Evolutionary conservation across 2,888 invertebrate genomes (phyloP).

Genomic region (Cheilosia vernalis): DNA sequence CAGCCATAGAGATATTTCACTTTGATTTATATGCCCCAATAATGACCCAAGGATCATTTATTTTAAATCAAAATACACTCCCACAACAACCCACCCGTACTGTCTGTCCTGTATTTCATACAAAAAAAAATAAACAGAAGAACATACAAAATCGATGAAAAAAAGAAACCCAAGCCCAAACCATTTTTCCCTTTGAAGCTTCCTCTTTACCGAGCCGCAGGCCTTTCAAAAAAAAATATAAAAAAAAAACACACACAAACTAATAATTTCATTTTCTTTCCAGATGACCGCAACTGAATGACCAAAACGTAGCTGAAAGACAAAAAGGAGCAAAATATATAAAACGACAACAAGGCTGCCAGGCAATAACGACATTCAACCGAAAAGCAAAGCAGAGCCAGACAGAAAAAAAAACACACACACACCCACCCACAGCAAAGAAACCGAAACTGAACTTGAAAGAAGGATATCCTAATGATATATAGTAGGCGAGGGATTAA

Average conservation of each 20-base stretch:
- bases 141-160: conserved; percentile 10
- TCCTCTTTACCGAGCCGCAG: conserved; percentile 9
- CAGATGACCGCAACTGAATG: conserved; percentile 74
- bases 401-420: not conserved
- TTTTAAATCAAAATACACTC: conserved; percentile 69
- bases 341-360: conserved; percentile 61
- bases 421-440: conserved; percentile 9
- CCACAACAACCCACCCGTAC: conserved; percentile 4
- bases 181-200: conserved; percentile 41
- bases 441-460: conserved; percentile 55
- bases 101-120: not conserved
- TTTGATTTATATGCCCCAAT: conserved; percentile 61
- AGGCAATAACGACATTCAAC: conserved; percentile 63
- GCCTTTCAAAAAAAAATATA: conserved; percentile 19
- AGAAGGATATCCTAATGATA: conserved; percentile 71
- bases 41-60: conserved; percentile 68
- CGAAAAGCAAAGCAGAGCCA: conserved; percentile 45
- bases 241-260: conserved; percentile 38
- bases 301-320: conserved; percentile 58
- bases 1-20: conserved; percentile 49
- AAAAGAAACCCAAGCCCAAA: conserved; percentile 26
- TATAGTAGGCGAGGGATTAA: conserved; percentile 73
- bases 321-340: conserved; percentile 14
- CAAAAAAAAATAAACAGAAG: conserved; percentile 6
- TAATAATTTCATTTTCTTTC: conserved; percentile 74